Evolutionary conservation across 37 sponge, comb jelly and placozoan species (phyloP).

Genomic region (Amphimedon queenslandica): DNA sequence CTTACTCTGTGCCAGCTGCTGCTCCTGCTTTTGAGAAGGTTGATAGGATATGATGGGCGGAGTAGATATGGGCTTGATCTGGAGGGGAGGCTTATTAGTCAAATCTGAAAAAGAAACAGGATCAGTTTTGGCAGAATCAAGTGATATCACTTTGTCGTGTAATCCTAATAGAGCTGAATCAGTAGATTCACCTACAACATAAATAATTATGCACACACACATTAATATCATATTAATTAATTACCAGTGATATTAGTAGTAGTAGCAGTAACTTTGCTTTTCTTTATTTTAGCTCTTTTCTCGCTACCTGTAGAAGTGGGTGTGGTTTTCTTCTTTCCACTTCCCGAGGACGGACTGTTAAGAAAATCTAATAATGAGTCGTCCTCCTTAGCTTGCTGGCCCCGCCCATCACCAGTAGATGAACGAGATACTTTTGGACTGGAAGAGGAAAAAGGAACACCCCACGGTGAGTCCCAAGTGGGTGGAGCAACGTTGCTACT

Average conservation of each 20-base stretch:
- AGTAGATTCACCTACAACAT: too few species aligned
- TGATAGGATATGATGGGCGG: neutral
- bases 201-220: too few species aligned
- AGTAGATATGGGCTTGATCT: neutral
- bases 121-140: too few species aligned
- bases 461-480: neutral
- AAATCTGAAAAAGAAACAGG: too few species aligned
- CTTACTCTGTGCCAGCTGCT: too few species aligned
- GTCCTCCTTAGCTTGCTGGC: constrained; percentile 6
- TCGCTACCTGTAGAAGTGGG: too few species aligned
- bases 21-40: neutral
- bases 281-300: too few species aligned
- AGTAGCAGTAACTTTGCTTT: too few species aligned
- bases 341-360: constrained; percentile 35
- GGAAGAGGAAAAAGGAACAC: neutral
- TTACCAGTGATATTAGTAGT: too few species aligned
- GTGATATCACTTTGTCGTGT: too few species aligned
- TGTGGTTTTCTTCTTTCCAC: neutral
- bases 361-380: constrained; percentile 52
- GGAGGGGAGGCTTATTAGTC: neutral
- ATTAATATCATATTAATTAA: too few species aligned
- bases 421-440: neutral
- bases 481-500: neutral
- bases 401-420: neutral
- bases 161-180: too few species aligned